Base-by-base conservation (phyloP, 2,888 invertebrate species). In the Caenorhabditis parvicauda region DNA sequence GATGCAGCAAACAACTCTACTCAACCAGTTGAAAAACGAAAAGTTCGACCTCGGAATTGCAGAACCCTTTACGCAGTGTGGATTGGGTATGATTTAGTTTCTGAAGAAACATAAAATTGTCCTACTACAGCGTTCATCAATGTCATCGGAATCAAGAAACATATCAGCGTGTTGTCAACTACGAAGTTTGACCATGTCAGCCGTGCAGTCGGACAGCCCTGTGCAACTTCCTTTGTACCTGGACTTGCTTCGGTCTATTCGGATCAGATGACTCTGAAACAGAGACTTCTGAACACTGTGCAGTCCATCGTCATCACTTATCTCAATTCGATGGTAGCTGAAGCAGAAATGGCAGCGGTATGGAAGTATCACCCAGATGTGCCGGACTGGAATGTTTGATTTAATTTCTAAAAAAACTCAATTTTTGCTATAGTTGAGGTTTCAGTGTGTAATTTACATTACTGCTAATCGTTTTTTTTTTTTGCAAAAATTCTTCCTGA, bases 11-110 rank as follows among this genome's bases (percentile, higher is more conserved):
- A n/a, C n/a, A n/a, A n/a, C n/a, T n/a, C 60, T 72, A 1, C 44
- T 73, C 17, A 53, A 66, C 21, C 35, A 56, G n/a, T 32, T 73
- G 3, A 59, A 54, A 35, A 45, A 35, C 7, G 60, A 70, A 35
- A 56, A 68, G 17, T 74, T 67, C 38, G 71, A 74, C 24, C 59
- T 70, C 27, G 72, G 63, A 22, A 50, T 74, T 6, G 57, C 65
- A 2, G 71, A 74, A 51, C 63, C 67, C 1, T 59, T 72, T 37
- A 54, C 58, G 24, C 50, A 58, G 7, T 74, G 74, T 28, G 67
- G 67, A 28, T 63, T 62, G 25, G 70, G 70, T 64, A 41, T 7
- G 28, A 12, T 27, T 9, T 28, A 46, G 28, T 14, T 12, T 29
- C 9, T 46, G 29, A 28, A 22, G 43, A 43, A 17, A 39, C 6